These are phyloP conservation scores for Lycorma delicatula DNA, from an alignment of 1,140 invertebrate genomes.

Conservation along the genomic window DNA sequence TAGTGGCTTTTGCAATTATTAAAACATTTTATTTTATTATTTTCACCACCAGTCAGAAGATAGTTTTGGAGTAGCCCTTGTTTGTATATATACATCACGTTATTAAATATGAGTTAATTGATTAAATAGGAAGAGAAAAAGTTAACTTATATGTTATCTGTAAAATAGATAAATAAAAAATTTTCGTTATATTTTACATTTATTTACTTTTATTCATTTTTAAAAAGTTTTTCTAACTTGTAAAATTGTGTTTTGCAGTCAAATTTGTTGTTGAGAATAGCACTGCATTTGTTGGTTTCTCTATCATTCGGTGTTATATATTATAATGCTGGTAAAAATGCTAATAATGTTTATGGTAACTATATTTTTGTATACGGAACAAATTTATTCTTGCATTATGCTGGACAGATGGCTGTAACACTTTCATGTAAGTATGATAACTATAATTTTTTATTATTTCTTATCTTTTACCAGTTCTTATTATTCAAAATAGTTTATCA, in stretches of 20 bases:
- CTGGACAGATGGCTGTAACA: constrained; percentile 92
- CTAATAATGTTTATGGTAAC: constrained; percentile 77
- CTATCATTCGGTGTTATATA: constrained; percentile 85
- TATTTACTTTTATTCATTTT: neutral
- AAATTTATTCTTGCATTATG: constrained; percentile 83
- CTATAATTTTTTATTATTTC: too few relatives aligned
- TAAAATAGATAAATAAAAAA: too few relatives aligned
- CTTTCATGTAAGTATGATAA: constrained; percentile 71
- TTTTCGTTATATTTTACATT: neutral
- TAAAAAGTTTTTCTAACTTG: neutral
- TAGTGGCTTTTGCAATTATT: too few relatives aligned
- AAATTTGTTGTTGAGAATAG: constrained; percentile 47
- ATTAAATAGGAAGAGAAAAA: too few relatives aligned
- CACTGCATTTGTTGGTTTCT: constrained; percentile 74
- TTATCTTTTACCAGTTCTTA: too few relatives aligned
- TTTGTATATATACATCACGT: too few relatives aligned
- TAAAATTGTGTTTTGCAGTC: constrained; percentile 22
- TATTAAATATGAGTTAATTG: too few relatives aligned
- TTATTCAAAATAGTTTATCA: too few relatives aligned
- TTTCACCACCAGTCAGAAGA: too few relatives aligned
- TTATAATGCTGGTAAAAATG: constrained; percentile 74
- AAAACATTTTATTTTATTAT: too few relatives aligned
- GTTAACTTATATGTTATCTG: too few relatives aligned
- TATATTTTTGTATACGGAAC: constrained; percentile 88
- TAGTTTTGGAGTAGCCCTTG: too few relatives aligned